Evolutionary conservation across 2,888 invertebrate species (phyloP), one percentile per base, ranked within the genome.

Genomic region (Idaea straminata): DNA sequence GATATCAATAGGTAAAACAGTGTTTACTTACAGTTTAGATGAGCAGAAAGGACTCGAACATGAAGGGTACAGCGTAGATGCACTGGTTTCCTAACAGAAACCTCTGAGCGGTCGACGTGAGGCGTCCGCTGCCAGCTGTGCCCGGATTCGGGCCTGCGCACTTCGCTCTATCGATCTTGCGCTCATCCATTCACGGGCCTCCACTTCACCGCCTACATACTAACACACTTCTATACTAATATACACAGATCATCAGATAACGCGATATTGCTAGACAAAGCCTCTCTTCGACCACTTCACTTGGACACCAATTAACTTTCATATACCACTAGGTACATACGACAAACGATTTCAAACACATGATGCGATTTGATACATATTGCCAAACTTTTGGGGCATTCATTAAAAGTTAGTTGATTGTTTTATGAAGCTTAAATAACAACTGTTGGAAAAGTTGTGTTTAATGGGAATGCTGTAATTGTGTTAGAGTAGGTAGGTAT

Each of bases 191-290:
- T 91, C 92, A 92, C 87, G 83, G 77, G 83, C 82, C 81, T 79
- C 83, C 86, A 83, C 83, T 83, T 82, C 83, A 70, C 85, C 89
- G 87, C 91, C 91, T 87, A 91, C 91, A 87, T 87, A 85, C 83
- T 78, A 77, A 80, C 80, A 83, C 76, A 80, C 74, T 80, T 79
- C 81, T 85, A 87, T 86, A 66, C 66, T 66, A 67, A 63, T 87
- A 86, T 83, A 87, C 85, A 82, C 82, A 86, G 89, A 91, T 89
- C 89, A 88, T 83, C 85, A 85, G 90, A 90, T 91, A 92, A 88
- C 84, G 81, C 80, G 78, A 83, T 90, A 91, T 91, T 88, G 86
- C 82, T 80, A 75, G 80, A 75, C 78, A 73, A 80, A 81, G 82
- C 83, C 81, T 80, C 78, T 67, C 85, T 87, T 74, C 73, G 84